Evolutionary conservation across 2,888 invertebrate species (phyloP).

Genomic region (Agrochola circellaris): DNA sequence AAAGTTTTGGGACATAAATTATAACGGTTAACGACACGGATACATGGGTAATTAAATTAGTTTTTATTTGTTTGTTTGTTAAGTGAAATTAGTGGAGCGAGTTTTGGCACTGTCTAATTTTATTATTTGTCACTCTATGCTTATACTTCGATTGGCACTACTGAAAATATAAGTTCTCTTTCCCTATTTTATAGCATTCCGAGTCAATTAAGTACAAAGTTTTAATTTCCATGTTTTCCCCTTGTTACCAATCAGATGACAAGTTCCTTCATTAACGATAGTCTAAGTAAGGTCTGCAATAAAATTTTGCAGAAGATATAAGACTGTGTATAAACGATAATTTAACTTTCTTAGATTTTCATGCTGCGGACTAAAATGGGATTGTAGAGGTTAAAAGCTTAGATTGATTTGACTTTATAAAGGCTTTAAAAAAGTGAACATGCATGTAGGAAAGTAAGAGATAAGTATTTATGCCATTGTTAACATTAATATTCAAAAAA

Average conservation of each 20-base stretch:
- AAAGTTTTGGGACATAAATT: slow-evolving; percentile 40
- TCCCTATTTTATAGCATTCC: background rate
- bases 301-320: background rate
- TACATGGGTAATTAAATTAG: slow-evolving; percentile 32
- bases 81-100: background rate
- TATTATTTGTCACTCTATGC: slow-evolving; percentile 3
- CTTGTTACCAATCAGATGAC: background rate
- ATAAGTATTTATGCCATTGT: slow-evolving; percentile 1
- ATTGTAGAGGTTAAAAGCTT: background rate
- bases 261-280: background rate
- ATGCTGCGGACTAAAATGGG: background rate
- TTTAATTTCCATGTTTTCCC: background rate
- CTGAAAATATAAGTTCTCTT: background rate
- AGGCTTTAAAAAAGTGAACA: background rate
- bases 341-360: background rate
- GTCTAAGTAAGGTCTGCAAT: background rate
- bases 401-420: background rate
- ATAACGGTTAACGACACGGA: slow-evolving; percentile 46
- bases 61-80: slow-evolving; percentile 30
- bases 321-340: background rate
- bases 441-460: background rate
- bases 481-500: slow-evolving; percentile 30
- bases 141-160: background rate
- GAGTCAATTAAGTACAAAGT: background rate
- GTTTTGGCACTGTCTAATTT: background rate